Conservation (phyloP, 1,140 invertebrate genomes). For the Palaemon carinicauda region DNA sequence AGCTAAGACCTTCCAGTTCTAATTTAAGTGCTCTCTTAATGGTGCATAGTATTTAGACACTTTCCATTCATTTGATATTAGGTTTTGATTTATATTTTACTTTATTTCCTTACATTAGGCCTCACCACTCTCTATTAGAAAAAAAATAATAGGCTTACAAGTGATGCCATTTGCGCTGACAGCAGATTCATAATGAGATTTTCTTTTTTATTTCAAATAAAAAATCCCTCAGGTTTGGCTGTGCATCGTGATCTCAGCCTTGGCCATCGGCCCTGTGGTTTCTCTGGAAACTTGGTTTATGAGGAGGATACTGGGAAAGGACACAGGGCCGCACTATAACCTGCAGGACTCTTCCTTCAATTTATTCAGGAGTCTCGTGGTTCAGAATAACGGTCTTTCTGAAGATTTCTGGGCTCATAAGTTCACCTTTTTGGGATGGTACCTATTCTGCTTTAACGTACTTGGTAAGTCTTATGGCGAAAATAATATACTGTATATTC, state of each 20-base stretch:
- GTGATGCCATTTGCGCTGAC: too few species aligned
- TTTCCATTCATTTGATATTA: too few species aligned
- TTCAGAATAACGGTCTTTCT: not conserved
- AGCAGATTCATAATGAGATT: too few species aligned
- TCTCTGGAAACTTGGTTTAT: not conserved
- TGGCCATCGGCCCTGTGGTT: not conserved
- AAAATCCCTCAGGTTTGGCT: not conserved
- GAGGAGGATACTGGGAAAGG: not conserved
- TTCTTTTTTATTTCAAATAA: too few species aligned
- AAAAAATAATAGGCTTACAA: too few species aligned
- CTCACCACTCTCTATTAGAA: too few species aligned
- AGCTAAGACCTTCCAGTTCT: too few species aligned
- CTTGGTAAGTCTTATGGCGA: not conserved
- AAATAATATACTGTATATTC: too few species aligned
- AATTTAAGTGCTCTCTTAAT: too few species aligned
- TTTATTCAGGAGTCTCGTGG: not conserved
- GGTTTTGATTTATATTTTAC: too few species aligned
- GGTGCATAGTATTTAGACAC: too few species aligned
- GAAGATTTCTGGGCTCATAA: not conserved
- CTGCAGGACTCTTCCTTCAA: not conserved
- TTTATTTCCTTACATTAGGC: too few species aligned
- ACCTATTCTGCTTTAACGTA: slow-evolving; percentile 11
- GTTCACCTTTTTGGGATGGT: not conserved
- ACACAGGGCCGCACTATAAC: not conserved
- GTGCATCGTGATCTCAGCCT: not conserved